A percentile compares a stretch with the other conserved stretches of the same genome.
phyloP scores from a whole-genome alignment of 2,113 vertebrate genomes.

The Riparia riparia region DNA sequence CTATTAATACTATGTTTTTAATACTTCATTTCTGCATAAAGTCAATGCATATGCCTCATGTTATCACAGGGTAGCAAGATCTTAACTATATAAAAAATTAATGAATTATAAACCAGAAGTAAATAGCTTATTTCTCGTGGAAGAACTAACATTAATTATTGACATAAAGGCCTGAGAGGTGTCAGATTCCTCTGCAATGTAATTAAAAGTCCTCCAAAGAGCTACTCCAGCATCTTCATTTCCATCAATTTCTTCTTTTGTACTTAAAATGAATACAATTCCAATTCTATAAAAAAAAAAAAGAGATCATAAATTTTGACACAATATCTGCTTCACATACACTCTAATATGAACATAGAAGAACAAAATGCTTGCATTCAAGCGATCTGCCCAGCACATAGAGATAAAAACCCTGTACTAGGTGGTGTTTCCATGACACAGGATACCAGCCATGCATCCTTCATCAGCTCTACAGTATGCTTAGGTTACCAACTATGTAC shows the following conservation, averaged over 20 bases:
- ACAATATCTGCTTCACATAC: background rate
- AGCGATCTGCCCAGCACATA: rapidly evolving
- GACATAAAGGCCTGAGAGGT: conserved; percentile 85
- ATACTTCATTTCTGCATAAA: background rate
- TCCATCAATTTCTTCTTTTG: conserved; percentile 86
- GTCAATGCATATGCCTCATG: background rate
- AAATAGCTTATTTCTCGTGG: background rate
- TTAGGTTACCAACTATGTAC: background rate
- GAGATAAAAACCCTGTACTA: background rate
- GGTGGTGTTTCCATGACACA: background rate
- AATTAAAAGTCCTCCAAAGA: conserved; percentile 90
- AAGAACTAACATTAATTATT: conserved; percentile 85
- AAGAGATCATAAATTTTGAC: background rate
- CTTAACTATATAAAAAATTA: background rate
- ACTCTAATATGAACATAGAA: background rate
- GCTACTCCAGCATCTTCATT: conserved; percentile 86
- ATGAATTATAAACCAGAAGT: background rate
- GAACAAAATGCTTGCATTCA: background rate
- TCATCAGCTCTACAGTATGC: background rate
- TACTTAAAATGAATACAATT: conserved; percentile 92
- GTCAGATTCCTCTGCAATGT: conserved; percentile 87
- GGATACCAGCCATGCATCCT: background rate
- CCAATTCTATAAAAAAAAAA: conserved; percentile 85
- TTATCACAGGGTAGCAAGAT: background rate
- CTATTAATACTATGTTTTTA: background rate